Evolutionary conservation across 2,797 vertebrate genomes (phyloP), one percentile per base, ranked within the genome.

Genomic region (Toxotes lorentzi): DNA sequence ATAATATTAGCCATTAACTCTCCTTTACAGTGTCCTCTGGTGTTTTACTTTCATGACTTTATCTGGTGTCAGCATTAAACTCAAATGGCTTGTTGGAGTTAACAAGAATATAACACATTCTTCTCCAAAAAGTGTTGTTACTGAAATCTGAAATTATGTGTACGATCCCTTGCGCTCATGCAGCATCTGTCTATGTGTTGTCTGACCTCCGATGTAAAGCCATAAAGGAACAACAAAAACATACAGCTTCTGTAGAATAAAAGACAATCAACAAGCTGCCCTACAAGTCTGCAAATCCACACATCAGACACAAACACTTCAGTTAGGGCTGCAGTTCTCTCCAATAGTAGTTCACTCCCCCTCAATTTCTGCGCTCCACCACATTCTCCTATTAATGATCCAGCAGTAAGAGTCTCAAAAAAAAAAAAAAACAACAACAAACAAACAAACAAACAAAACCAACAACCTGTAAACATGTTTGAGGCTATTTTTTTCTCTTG

Each of bases 381-480:
- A 56, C 43, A 47, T 68, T 79, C 32, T 70, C 24, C 61, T 74
- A 32, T 76, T 64, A 73, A 72, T 77, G 72, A 68, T 54, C 34
- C 43, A 48, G 57, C 61, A 40, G 53, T 45, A 43, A 56, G 34
- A 78, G 38, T 63, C 40, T 72, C 54, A 32, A 9, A 76, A 61
- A 76, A 74, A 50, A 47, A 30, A 30, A 30, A 30, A 27, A 27
- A 27, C 2, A 27, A 3, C n/a, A 27, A 27, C 2, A 27, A 30
- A 30, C 1, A 30, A 30, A 30, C n/a, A 3, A 27, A 27, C 2
- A 27, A 30, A 30, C 1, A 30, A 30, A 30, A 30, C n/a, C n/a
- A n/a, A 30, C 3, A 30, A 30, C 27, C 65, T 54, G 56, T 68
- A 65, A 80, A 82, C 71, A 64, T 45, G 30, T 82, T 67, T 71